Conservation (phyloP, 2,113 vertebrate genomes). For the Oncorhynchus mykiss region DNA sequence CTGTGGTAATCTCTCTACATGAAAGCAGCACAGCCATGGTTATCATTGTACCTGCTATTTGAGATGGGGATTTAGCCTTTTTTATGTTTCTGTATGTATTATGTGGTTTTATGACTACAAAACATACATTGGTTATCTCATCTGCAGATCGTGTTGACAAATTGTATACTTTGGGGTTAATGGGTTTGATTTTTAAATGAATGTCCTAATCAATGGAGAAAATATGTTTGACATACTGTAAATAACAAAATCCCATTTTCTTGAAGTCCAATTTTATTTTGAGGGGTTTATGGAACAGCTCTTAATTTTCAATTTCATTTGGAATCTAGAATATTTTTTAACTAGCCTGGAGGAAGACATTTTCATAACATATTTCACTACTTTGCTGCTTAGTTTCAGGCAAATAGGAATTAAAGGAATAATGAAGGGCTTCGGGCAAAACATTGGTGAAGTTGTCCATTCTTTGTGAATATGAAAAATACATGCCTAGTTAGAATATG, state of each 20-base stretch:
- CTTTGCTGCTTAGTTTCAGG: neutral
- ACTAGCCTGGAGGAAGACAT: neutral
- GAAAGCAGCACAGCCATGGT: constrained; percentile 32
- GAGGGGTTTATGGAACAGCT: neutral
- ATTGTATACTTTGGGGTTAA: neutral
- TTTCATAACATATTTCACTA: neutral
- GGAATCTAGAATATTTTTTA: neutral
- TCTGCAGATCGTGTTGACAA: neutral
- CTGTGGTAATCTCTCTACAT: constrained; percentile 64
- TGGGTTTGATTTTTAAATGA: neutral
- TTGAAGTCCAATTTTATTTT: neutral
- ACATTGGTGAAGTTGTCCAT: neutral
- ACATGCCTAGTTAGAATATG: neutral
- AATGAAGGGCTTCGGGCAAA: neutral
- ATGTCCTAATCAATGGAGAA: neutral
- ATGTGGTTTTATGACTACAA: neutral
- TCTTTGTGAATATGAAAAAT: neutral
- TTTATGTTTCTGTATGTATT: no score
- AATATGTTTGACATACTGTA: neutral
- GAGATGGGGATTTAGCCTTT: no score
- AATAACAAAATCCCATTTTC: neutral
- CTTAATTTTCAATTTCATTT: neutral
- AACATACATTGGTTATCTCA: neutral
- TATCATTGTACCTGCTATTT: neutral
- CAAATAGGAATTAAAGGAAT: neutral